Percentiles rank a stretch among this genome's conserved stretches.
Conservation (phyloP, 1,140 invertebrate genomes). For the Lamellibrachia luymesi region DNA sequence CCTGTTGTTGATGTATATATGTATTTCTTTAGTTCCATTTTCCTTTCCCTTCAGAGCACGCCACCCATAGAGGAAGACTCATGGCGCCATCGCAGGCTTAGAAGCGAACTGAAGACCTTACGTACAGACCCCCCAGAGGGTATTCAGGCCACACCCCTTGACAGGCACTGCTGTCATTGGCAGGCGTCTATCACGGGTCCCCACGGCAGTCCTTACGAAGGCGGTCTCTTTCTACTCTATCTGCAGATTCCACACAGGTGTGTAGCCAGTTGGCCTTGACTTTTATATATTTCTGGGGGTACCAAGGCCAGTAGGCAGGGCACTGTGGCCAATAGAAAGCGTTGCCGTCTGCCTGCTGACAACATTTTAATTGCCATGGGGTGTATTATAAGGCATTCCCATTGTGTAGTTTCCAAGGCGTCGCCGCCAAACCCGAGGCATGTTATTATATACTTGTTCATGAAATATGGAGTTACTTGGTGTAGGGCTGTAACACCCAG, state of each 20-base stretch:
- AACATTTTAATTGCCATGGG: neutral
- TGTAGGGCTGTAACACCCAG: too few species aligned
- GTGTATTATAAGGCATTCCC: neutral
- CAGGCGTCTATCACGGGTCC: constrained; percentile 56
- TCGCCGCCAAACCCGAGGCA: too few species aligned
- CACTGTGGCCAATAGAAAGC: too few species aligned
- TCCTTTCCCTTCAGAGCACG: constrained; percentile 41
- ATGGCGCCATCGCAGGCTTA: constrained; percentile 52
- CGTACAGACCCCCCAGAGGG: constrained; percentile 82
- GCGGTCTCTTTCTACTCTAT: constrained; percentile 67
- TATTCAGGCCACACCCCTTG: constrained; percentile 82
- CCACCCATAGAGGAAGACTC: constrained; percentile 54
- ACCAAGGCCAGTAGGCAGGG: too few species aligned
- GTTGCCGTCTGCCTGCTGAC: too few species aligned
- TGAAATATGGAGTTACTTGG: too few species aligned
- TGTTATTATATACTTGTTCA: neutral
- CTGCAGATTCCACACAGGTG: constrained; percentile 78
- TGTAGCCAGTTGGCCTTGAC: constrained; percentile 13
- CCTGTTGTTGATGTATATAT: too few species aligned
- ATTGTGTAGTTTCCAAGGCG: too few species aligned
- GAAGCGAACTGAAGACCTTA: constrained; percentile 53
- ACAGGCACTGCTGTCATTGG: constrained; percentile 61
- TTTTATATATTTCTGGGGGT: neutral
- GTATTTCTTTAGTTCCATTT: neutral
- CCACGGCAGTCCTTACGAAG: constrained; percentile 58